phyloP scores from a whole-genome alignment of 2,888 invertebrate genomes.

The Odontothrips loti region DNA sequence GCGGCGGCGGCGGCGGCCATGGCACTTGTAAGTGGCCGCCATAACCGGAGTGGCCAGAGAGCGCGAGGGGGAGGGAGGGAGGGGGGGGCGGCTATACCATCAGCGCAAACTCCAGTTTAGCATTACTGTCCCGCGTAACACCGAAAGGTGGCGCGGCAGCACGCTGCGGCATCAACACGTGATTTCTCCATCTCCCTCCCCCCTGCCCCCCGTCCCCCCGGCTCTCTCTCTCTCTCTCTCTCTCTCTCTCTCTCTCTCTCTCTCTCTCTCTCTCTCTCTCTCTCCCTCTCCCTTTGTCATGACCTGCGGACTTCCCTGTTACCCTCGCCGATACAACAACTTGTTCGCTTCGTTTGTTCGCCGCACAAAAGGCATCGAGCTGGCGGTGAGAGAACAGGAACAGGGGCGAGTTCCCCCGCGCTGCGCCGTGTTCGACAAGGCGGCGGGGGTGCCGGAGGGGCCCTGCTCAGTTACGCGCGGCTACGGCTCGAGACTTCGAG shows the following conservation, averaged over 20 bases:
- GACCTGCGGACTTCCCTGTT: no score
- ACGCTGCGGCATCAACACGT: constrained; percentile 15
- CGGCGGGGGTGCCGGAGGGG: no score
- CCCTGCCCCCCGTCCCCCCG: not conserved
- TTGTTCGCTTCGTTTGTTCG: not conserved
- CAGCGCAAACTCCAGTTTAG: constrained; percentile 7
- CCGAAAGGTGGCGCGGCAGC: not conserved
- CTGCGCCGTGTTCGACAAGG: no score
- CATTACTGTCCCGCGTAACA: not conserved
- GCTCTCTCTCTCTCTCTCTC: constrained; percentile 4
- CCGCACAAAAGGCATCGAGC: not conserved
- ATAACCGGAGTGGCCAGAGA: not conserved
- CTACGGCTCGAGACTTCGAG: not conserved
- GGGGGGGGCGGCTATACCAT: not conserved
- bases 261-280: not conserved
- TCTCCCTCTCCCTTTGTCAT: not conserved
- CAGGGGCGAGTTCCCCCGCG: not conserved
- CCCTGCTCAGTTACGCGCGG: not conserved
- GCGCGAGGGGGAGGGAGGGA: no score
- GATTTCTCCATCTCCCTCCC: not conserved
- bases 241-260: not conserved
- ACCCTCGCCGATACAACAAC: not conserved
- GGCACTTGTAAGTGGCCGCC: constrained; percentile 16
- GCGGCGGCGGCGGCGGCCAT: not conserved
- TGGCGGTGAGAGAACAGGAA: not conserved